phyloP scores from a whole-genome alignment of 2,888 invertebrate species.

The Gandaritis pyraliata region DNA sequence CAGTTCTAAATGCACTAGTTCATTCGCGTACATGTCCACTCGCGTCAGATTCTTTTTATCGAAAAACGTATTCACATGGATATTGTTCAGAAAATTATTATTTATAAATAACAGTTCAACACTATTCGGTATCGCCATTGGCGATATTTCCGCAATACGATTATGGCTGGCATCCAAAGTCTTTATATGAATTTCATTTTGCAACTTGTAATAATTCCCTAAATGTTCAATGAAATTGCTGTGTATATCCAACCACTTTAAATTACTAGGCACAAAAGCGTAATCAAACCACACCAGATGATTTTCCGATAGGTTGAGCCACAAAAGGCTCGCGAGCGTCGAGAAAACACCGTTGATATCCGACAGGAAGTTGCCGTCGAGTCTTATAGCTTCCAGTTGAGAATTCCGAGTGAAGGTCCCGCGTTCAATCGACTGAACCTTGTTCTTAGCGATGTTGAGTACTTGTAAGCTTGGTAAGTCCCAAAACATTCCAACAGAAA shows the following conservation, averaged over 20 bases:
- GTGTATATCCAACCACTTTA: conserved; percentile 96
- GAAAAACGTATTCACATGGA: conserved; percentile 93
- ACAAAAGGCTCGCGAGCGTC: conserved; percentile 91
- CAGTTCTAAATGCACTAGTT: conserved; percentile 91
- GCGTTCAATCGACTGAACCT: conserved; percentile 92
- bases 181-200: conserved; percentile 91
- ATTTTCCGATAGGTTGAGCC: conserved; percentile 96
- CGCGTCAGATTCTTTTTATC: conserved; percentile 93
- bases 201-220: conserved; percentile 94
- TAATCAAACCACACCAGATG: conserved; percentile 97
- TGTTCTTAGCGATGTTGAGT: conserved; percentile 94
- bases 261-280: conserved; percentile 94
- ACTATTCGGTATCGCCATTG: conserved; percentile 94
- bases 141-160: conserved; percentile 91
- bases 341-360: conserved; percentile 96
- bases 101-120: conserved; percentile 95
- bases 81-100: conserved; percentile 92
- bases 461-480: conserved; percentile 93
- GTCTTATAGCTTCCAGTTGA: conserved; percentile 92
- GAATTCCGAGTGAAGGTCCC: conserved; percentile 92
- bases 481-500: conserved; percentile 94
- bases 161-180: conserved; percentile 96
- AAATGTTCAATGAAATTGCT: conserved; percentile 94
- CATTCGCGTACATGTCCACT: conserved; percentile 95
- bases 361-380: conserved; percentile 94